Conservation (phyloP, 2,113 vertebrate species). For the Caretta caretta region DNA sequence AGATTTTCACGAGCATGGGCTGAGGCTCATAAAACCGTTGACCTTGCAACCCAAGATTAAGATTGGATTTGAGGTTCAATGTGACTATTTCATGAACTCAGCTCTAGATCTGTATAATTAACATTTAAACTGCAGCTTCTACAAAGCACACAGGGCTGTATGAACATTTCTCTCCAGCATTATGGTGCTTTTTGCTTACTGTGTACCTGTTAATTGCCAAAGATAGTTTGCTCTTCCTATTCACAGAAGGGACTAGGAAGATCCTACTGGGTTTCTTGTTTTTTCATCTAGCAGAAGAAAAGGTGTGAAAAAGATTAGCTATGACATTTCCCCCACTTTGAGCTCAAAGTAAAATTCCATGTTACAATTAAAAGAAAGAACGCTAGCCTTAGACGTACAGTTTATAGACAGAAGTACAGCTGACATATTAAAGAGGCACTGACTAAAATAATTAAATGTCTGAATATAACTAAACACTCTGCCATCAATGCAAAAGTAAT, state of each 20-base stretch:
- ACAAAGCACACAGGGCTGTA: not conserved
- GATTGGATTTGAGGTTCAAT: not conserved
- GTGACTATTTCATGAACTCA: not conserved
- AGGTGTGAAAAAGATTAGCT: not conserved
- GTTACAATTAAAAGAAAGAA: not conserved
- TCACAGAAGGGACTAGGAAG: not conserved
- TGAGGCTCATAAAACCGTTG: not conserved
- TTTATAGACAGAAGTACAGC: not conserved
- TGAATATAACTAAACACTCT: not conserved
- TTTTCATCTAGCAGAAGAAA: not conserved
- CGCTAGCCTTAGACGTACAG: not conserved
- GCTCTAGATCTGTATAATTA: not conserved
- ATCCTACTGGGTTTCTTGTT: not conserved
- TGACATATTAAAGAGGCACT: not conserved
- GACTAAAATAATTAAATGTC: not conserved
- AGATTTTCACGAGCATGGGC: not conserved
- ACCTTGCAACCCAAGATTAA: not conserved
- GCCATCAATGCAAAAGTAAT: not conserved
- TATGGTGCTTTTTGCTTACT: not conserved
- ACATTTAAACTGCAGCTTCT: not conserved
- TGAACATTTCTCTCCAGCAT: not conserved
- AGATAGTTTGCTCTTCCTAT: not conserved
- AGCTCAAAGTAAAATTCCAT: not conserved
- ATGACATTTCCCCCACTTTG: not conserved
- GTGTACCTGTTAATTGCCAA: fast-evolving